phyloP scores from a whole-genome alignment of 2,113 vertebrate genomes.

The Gallinago jamesoni region DNA sequence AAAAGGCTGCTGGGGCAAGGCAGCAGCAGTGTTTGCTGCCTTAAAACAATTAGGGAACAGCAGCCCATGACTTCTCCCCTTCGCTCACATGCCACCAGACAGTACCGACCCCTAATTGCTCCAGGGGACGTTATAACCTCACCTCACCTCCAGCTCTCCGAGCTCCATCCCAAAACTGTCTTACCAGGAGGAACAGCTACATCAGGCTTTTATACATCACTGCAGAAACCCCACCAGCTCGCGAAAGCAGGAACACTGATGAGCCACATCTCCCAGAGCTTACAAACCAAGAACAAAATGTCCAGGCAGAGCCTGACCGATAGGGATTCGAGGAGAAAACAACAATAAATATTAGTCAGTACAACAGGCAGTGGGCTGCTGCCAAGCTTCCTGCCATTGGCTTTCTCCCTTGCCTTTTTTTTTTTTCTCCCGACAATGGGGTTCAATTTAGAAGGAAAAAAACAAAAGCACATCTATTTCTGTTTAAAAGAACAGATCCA shows the following conservation, averaged over 20 bases:
- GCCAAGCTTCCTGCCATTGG: not conserved
- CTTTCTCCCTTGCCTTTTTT: not conserved
- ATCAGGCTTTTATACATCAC: accelerated
- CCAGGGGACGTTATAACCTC: accelerated
- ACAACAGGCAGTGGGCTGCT: not conserved
- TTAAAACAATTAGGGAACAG: not conserved
- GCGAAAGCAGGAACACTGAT: accelerated
- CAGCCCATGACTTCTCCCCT: accelerated
- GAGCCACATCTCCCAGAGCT: not conserved
- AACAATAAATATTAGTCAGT: not conserved
- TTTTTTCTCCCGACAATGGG: not conserved
- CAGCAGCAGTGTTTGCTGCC: accelerated
- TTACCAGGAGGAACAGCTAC: not conserved
- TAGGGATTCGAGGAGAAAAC: not conserved
- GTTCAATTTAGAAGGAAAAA: not conserved
- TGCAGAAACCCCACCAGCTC: not conserved
- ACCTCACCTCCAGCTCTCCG: not conserved
- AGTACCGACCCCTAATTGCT: accelerated
- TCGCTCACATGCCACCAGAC: accelerated
- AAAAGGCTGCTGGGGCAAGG: not conserved
- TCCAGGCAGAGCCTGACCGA: not conserved
- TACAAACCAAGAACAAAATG: not conserved
- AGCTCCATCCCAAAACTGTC: not conserved
- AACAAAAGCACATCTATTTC: not conserved
- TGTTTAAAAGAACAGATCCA: not conserved